These are phyloP conservation scores for Eupeodes corollae DNA, from an alignment of 1,140 invertebrate species.

Conservation along the genomic window DNA sequence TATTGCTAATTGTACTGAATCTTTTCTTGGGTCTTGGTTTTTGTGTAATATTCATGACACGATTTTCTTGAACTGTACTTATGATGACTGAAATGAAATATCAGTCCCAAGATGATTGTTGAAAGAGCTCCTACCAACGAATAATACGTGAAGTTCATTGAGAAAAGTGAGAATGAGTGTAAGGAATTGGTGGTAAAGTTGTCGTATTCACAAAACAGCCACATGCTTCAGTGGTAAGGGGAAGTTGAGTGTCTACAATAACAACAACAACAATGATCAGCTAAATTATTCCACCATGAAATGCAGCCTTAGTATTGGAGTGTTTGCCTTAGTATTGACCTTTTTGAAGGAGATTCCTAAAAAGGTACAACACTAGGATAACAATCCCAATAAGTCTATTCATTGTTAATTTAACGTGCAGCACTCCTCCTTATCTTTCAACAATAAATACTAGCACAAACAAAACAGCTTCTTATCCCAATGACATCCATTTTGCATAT, in stretches of 20 bases:
- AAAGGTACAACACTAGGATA: constrained; percentile 69
- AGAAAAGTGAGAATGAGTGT: constrained; percentile 44
- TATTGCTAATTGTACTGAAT: too few relatives aligned
- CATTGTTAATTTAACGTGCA: constrained; percentile 75
- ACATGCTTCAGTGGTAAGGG: constrained; percentile 38
- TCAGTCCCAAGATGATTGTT: constrained; percentile 59
- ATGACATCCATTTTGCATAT: constrained; percentile 37
- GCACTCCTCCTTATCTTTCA: constrained; percentile 63
- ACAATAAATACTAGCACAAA: constrained; percentile 61
- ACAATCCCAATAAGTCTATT: constrained; percentile 83
- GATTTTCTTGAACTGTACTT: constrained; percentile 37
- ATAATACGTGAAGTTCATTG: constrained; percentile 56
- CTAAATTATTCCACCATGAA: constrained; percentile 41
- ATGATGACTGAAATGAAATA: constrained; percentile 59
- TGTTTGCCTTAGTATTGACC: constrained; percentile 53
- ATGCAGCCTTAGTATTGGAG: constrained; percentile 33
- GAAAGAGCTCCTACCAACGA: constrained; percentile 59
- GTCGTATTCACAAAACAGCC: constrained; percentile 37
- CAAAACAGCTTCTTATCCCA: constrained; percentile 41
- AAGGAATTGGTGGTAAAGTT: constrained; percentile 1
- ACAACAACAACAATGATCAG: constrained; percentile 39
- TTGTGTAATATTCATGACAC: constrained; percentile 21
- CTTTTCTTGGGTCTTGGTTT: too few relatives aligned
- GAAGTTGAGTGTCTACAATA: constrained; percentile 35
- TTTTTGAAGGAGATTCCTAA: constrained; percentile 81